phyloP scores from a whole-genome alignment of 2,797 vertebrate species.

The Parauchenoglanis ngamensis region DNA sequence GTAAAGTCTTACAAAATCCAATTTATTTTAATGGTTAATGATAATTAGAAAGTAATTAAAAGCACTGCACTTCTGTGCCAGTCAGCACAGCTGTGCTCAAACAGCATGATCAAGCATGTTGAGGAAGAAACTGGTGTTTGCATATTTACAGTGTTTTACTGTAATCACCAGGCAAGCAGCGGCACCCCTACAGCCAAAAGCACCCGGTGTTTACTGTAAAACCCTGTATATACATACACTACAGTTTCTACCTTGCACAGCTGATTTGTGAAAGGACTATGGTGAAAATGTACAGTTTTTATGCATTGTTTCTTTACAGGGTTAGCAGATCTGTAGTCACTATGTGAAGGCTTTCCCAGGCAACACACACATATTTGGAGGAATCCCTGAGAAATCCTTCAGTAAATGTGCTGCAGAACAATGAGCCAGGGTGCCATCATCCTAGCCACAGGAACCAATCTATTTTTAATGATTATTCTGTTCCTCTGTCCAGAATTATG shows the following conservation, averaged over 20 bases:
- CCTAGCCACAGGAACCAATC: background rate
- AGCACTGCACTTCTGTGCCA: background rate
- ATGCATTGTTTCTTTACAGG: background rate
- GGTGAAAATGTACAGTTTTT: background rate
- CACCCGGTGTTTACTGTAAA: background rate
- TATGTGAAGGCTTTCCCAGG: background rate
- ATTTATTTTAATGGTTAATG: background rate
- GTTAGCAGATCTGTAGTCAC: background rate
- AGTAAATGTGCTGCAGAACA: too few species aligned
- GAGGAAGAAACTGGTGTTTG: too few species aligned
- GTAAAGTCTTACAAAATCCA: too few species aligned
- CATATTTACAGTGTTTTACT: background rate
- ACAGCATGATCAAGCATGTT: background rate
- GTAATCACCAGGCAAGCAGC: background rate
- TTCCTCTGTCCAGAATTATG: background rate
- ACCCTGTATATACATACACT: background rate
- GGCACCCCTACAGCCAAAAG: background rate
- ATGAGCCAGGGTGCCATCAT: too few species aligned
- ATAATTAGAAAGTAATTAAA: background rate
- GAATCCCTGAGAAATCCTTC: background rate
- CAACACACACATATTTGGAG: background rate
- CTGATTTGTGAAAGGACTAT: background rate
- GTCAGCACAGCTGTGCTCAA: background rate
- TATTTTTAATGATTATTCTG: background rate
- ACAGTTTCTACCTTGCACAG: background rate